Conservation (phyloP, 2,888 invertebrate genomes). For the Bimastos eiseni region DNA sequence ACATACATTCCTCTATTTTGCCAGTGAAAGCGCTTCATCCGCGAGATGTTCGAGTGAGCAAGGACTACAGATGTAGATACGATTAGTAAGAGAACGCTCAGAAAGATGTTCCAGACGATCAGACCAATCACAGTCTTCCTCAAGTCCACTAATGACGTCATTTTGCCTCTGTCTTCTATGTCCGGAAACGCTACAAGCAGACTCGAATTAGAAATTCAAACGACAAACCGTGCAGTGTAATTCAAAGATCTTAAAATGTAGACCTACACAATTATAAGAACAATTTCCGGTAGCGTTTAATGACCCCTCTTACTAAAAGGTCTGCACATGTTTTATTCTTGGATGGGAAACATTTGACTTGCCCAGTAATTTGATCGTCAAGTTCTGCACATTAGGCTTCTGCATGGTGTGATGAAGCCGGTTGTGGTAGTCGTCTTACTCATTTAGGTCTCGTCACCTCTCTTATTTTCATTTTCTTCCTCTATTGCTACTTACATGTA, state of each 20-base stretch:
- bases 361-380: not conserved
- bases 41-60: slow-evolving; percentile 17
- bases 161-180: not conserved
- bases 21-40: not conserved
- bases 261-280: not conserved
- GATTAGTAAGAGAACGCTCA: slow-evolving; percentile 24
- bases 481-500: no score
- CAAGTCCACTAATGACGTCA: not conserved
- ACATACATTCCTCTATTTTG: not conserved
- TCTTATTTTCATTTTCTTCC: no score
- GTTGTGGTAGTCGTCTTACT: no score
- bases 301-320: not conserved
- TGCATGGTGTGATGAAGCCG: no score
- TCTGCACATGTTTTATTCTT: no score
- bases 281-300: not conserved
- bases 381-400: not conserved
- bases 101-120: slow-evolving; percentile 25
- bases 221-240: not conserved
- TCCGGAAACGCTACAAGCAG: not conserved
- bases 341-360: no score
- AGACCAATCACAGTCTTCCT: slow-evolving; percentile 27
- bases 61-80: not conserved
- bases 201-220: not conserved
- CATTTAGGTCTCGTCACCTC: no score
- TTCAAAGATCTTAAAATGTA: no score